Evolutionary conservation across 2,888 invertebrate species (phyloP).

Genomic region (Cantharis flavilabris): DNA sequence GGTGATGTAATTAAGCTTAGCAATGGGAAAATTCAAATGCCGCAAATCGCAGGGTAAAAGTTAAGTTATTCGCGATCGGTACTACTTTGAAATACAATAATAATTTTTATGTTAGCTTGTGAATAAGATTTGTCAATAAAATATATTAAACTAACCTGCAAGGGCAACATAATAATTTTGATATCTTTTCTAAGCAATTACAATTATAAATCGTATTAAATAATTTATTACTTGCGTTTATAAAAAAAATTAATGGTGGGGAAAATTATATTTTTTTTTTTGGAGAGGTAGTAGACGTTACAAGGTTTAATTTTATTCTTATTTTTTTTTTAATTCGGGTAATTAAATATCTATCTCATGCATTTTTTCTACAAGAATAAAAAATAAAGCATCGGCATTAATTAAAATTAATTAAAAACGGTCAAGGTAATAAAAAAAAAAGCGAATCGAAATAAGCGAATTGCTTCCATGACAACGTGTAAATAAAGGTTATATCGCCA

Average conservation of each 20-base stretch:
- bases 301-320: not conserved
- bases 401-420: slow-evolving; percentile 4
- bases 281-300: not conserved
- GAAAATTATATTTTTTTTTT: not conserved
- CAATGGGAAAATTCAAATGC: not conserved
- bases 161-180: not conserved
- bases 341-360: not conserved
- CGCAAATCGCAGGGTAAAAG: not conserved
- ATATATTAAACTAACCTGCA: not conserved
- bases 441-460: slow-evolving; percentile 6
- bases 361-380: not conserved
- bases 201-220: not conserved
- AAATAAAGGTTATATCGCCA: slow-evolving; percentile 26
- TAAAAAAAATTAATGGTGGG: not conserved
- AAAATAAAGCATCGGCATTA: not conserved
- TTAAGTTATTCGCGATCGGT: not conserved
- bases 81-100: not conserved
- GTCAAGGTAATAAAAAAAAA: not conserved
- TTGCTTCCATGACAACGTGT: slow-evolving; percentile 26
- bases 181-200: not conserved
- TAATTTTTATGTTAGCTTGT: not conserved
- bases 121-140: not conserved
- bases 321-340: not conserved
- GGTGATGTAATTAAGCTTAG: not conserved
- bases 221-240: not conserved